Conservation (phyloP, 2,888 invertebrate genomes). For the Ormyrus rosae region DNA sequence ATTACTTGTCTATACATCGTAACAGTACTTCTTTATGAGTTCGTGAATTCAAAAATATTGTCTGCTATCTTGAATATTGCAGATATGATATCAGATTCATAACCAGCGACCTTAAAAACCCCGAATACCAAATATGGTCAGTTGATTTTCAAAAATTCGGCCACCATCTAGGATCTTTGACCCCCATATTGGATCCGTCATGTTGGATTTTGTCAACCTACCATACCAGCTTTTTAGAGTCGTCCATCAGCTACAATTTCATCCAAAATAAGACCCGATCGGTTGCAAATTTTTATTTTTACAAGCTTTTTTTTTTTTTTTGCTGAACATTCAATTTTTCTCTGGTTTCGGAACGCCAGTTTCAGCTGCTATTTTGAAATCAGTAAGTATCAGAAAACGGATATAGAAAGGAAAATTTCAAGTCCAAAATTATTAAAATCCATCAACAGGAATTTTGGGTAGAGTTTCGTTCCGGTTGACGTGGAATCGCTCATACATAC, state of each 20-base stretch:
- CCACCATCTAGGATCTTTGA: neutral
- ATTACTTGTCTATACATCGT: too few species aligned
- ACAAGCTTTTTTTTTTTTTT: neutral
- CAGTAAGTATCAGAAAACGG: neutral
- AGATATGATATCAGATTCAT: neutral
- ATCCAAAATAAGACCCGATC: neutral
- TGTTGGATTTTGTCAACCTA: neutral
- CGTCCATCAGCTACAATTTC: neutral
- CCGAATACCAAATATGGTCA: neutral
- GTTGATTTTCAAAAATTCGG: neutral
- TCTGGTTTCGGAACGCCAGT: neutral
- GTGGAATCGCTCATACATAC: neutral
- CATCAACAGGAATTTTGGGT: neutral
- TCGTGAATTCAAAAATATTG: too few species aligned
- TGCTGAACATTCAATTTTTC: neutral
- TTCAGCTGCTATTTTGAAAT: neutral
- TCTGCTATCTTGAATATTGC: too few species aligned
- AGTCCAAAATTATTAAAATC: neutral
- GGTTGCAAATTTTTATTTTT: neutral
- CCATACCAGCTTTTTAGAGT: neutral
- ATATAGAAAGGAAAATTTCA: neutral
- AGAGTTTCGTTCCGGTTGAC: neutral
- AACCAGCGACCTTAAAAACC: neutral
- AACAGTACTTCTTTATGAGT: too few species aligned
- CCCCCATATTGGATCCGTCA: neutral